Percentiles rank a stretch among this genome's conserved stretches.
Evolutionary conservation across 1,140 invertebrate species (phyloP).

Genomic region (Drosophila sp.): DNA sequence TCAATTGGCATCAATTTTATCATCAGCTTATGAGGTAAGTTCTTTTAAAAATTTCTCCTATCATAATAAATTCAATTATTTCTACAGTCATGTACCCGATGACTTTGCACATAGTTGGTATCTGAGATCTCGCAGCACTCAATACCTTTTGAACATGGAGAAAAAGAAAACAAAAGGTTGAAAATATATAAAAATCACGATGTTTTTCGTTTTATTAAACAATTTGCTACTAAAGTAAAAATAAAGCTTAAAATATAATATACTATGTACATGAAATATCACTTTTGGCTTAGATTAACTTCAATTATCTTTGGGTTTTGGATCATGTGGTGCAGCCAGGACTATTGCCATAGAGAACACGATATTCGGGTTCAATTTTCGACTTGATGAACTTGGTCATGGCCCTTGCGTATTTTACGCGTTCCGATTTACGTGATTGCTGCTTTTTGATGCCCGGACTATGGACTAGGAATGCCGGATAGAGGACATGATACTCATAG

Average conservation of each 20-base stretch:
- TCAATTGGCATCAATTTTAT: conserved; percentile 8
- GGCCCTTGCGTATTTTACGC: conserved; percentile 45
- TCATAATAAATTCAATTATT: background rate
- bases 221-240: background rate
- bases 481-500: conserved; percentile 80
- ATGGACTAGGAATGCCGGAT: conserved; percentile 82
- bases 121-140: background rate
- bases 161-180: too few relatives aligned
- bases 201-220: background rate
- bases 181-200: background rate
- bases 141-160: background rate
- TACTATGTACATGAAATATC: conserved; percentile 2
- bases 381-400: conserved; percentile 69
- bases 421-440: background rate
- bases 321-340: conserved; percentile 51
- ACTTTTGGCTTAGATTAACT: background rate
- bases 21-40: conserved; percentile 7
- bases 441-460: conserved; percentile 77
- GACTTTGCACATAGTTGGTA: conserved; percentile 13
- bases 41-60: background rate
- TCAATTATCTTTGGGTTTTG: background rate
- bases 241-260: background rate
- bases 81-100: background rate
- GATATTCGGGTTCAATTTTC: conserved; percentile 74
- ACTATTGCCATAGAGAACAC: conserved; percentile 64